Percentiles rank a stretch among this genome's conserved stretches.
phyloP scores from a whole-genome alignment of 1,140 invertebrate species.

The Teleogryllus occipitalis region DNA sequence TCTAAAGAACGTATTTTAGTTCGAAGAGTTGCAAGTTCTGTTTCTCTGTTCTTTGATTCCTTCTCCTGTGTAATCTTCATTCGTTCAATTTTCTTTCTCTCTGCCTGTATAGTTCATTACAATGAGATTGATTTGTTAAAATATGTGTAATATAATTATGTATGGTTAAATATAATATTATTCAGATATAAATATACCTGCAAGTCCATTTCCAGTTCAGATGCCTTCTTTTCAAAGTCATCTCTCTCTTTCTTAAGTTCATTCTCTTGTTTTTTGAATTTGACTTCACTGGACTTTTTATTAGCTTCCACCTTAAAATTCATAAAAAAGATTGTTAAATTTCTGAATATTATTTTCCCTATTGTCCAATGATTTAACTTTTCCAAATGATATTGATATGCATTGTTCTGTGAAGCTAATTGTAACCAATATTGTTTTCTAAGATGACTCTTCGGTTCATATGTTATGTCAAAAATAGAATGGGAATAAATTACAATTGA shows the following conservation, averaged over 20 bases:
- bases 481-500: neutral
- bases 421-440: neutral
- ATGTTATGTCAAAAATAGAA: neutral
- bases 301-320: slow-evolving; percentile 41
- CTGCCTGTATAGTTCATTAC: slow-evolving; percentile 38
- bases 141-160: too few relatives aligned
- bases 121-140: neutral
- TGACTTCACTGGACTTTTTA: slow-evolving; percentile 44
- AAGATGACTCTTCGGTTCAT: neutral
- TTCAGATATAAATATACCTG: slow-evolving; percentile 36
- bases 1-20: slow-evolving; percentile 54
- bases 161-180: neutral
- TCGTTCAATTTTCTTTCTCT: slow-evolving; percentile 52
- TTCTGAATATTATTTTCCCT: neutral
- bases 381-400: neutral
- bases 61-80: slow-evolving; percentile 51
- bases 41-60: slow-evolving; percentile 53
- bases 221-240: slow-evolving; percentile 49
- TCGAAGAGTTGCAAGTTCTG: slow-evolving; percentile 54
- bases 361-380: neutral
- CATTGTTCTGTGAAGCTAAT: neutral
- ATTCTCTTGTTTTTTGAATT: slow-evolving; percentile 43
- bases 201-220: slow-evolving; percentile 52
- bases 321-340: neutral
- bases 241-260: slow-evolving; percentile 44